Base-by-base conservation (phyloP, 1,140 invertebrate genomes). In the Trichogramma pretiosum region DNA sequence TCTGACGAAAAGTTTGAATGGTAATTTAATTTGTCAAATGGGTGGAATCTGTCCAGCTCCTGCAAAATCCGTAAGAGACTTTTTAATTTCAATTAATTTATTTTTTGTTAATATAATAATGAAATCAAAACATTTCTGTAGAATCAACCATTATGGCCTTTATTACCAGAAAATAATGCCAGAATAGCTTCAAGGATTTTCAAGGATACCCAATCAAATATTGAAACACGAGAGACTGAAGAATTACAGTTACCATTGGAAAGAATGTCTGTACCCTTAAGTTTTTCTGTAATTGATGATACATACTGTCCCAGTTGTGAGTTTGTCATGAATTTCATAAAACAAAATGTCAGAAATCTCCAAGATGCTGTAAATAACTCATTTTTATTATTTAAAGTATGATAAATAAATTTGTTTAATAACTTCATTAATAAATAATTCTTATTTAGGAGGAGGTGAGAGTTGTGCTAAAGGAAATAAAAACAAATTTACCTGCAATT, bases 1-100 rank as follows among this genome's bases (percentile, higher is more conserved):
- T 54, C 65, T 93, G 3, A 75, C 82, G 1, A 73, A 78, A 18
- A 78, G 81, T 58, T 56, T 92, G 35, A 75, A 91, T 59, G 74
- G 81, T 8, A 79, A 80, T 36, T 63, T 69, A 19, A 59, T 86
- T 3, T 93, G 89, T 59, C 63, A 74, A 55, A 66, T 85, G 52
- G 77, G 82, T 57, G 81, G 82, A 21, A 75, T 91, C 34, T 93
- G 89, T 58, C 76, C 71, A 33, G 57, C 43, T 30, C 55, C 58
- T 34, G 60, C 30, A 30, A 61, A 52, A 53, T 49, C 32, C 45
- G 42, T 52, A 52, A 46, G 30, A 9, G n/a, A 28, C 24, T 14
- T 19, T 3, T 30, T 41, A 1, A 36, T 17, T 36, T 5, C 17
- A 11, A 41, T 41, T 17, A 41, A 16, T 41, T 11, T 26, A 17